Base-by-base conservation (phyloP, 2,888 invertebrate species). In the Drosophila multiciliata region DNA sequence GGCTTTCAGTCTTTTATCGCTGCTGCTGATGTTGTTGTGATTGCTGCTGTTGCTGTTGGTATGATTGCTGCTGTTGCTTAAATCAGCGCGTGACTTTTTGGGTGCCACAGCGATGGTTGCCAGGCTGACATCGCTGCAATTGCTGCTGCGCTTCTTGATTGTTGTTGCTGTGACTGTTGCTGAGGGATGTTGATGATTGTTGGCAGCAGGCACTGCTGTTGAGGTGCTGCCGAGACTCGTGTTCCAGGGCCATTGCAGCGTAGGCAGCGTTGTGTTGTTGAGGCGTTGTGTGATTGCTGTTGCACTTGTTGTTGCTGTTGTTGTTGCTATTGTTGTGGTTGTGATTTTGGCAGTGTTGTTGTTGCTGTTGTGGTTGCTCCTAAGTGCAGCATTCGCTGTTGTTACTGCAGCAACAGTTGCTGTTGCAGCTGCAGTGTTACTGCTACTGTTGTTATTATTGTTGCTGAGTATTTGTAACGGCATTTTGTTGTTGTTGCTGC, bases 401-500 rank as follows among this genome's bases (percentile, higher is more conserved):
- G 95, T 26, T 42, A 59, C 91, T 93, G 94, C 26, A 92, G 93
- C 94, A 92, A 92, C 94, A 75, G 94, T 91, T 94, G 94, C 12
- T 92, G 93, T 94, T 92, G 92, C 93, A 92, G 66, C 59, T 96
- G 89, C 95, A 95, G 89, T 94, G 78, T 94, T 94, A 92, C 49
- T 97, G 87, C 95, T 94, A 57, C 33, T 62, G 57, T 62, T 66
- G 75, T 80, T 62, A 54, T 62, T 66, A 72, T 80, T 45, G 23
- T 23, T 45, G 45, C 89, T 89, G 78, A 91, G 90, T 68, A 91
- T 91, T 86, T 95, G 91, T 60, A 92, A 92, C 70, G 92, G 90
- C 92, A 92, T 92, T 69, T 95, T 95, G 95, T 91, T 55, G 78
- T 94, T 94, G 92, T 38, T 97, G 88, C 57, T 66, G 88, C n/a